Percentiles rank a stretch among this genome's conserved stretches.
These are phyloP conservation scores for Berghia stephanieae DNA, from an alignment of 1,140 invertebrate genomes.

Conservation along the genomic window DNA sequence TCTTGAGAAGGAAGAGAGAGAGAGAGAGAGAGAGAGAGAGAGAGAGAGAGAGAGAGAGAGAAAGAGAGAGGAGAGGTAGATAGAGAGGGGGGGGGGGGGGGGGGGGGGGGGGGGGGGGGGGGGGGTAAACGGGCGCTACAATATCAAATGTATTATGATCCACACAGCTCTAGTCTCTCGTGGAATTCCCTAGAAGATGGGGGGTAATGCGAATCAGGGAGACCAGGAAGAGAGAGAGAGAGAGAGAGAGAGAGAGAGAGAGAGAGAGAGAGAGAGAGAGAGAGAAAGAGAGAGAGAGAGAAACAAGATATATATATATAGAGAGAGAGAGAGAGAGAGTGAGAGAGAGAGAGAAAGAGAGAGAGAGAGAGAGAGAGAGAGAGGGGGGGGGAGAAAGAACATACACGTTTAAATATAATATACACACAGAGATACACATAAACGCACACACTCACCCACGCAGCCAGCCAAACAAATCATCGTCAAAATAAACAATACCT, in stretches of 20 bases:
- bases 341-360: conserved; percentile 10
- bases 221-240: conserved; percentile 3
- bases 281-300: neutral
- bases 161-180: too few species aligned
- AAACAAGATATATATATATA: too few species aligned
- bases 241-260: neutral
- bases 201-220: too few species aligned
- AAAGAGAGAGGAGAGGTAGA: too few species aligned
- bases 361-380: neutral
- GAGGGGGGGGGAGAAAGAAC: neutral
- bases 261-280: neutral
- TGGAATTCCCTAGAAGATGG: too few species aligned
- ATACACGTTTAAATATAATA: neutral
- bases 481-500: neutral
- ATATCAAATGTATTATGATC: too few species aligned
- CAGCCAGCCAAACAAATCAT: neutral
- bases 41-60: neutral
- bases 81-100: neutral
- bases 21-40: neutral
- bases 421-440: neutral
- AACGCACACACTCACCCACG: neutral
- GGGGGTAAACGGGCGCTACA: neutral
- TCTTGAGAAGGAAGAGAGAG: neutral
- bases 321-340: neutral
- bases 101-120: neutral